Evolutionary conservation across 2,113 vertebrate genomes (phyloP).

Genomic region (Rousettus leschenaultii): DNA sequence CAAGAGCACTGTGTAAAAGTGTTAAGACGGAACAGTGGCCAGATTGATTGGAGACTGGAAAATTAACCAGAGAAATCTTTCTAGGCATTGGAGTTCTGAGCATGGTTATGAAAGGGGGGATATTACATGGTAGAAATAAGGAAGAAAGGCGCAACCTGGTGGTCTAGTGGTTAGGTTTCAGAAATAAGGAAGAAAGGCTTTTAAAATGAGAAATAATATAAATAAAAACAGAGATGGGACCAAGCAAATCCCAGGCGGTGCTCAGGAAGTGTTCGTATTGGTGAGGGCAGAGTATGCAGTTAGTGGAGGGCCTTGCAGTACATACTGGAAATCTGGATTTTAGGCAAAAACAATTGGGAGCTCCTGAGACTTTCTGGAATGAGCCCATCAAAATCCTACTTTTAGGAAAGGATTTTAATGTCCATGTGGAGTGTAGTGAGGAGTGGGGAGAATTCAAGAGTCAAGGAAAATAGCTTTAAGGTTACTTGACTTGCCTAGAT

Average conservation of each 20-base stretch:
- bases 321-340: not conserved
- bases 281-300: not conserved
- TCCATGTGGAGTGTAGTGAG: not conserved
- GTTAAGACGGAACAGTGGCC: not conserved
- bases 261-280: not conserved
- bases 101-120: not conserved
- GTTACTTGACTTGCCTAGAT: not conserved
- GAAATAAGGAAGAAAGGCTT: not conserved
- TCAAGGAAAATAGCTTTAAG: not conserved
- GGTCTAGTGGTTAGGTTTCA: too few species aligned
- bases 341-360: not conserved
- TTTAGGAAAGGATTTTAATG: not conserved
- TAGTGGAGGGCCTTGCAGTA: not conserved
- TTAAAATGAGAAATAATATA: not conserved
- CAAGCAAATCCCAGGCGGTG: not conserved
- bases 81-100: not conserved
- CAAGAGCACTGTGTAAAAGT: not conserved
- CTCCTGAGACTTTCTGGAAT: not conserved
- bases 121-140: not conserved
- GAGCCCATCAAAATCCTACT: not conserved
- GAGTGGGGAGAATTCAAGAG: not conserved
- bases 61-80: not conserved
- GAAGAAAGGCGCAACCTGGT: not conserved
- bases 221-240: not conserved
- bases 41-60: not conserved